Evolutionary conservation across 2,113 vertebrate genomes (phyloP).

Genomic region (Tragelaphus scriptus): DNA sequence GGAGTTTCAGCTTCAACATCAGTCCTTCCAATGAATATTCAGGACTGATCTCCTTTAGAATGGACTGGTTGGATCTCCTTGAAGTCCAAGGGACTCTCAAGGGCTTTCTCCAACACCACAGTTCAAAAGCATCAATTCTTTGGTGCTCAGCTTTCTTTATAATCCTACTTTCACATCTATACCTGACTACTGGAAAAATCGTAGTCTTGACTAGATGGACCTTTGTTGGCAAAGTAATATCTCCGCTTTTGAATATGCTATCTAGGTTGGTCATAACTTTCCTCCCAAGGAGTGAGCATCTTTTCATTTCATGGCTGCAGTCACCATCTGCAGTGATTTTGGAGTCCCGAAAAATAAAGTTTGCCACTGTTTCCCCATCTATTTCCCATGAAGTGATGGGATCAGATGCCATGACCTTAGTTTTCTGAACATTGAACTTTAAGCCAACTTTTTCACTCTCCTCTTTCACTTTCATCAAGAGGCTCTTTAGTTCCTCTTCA

Average conservation of each 20-base stretch:
- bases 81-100: neutral
- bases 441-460: neutral
- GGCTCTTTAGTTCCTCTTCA: neutral
- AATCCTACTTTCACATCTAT: neutral
- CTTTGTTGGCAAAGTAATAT: neutral
- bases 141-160: neutral
- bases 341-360: neutral
- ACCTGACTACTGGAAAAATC: neutral
- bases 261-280: neutral
- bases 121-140: neutral
- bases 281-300: neutral
- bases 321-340: neutral
- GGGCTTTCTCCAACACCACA: neutral
- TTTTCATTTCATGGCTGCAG: neutral
- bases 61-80: neutral
- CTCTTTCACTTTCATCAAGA: neutral
- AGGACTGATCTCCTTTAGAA: neutral
- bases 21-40: neutral
- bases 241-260: neutral
- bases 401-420: neutral
- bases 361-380: neutral
- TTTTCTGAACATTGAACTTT: neutral
- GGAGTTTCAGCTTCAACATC: neutral
- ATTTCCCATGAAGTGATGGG: neutral
- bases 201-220: neutral